A percentile compares a stretch with the other conserved stretches of the same genome.
These are phyloP conservation scores for Pristionchus maxplancki DNA, from an alignment of 2,888 invertebrate genomes.

Conservation along the genomic window DNA sequence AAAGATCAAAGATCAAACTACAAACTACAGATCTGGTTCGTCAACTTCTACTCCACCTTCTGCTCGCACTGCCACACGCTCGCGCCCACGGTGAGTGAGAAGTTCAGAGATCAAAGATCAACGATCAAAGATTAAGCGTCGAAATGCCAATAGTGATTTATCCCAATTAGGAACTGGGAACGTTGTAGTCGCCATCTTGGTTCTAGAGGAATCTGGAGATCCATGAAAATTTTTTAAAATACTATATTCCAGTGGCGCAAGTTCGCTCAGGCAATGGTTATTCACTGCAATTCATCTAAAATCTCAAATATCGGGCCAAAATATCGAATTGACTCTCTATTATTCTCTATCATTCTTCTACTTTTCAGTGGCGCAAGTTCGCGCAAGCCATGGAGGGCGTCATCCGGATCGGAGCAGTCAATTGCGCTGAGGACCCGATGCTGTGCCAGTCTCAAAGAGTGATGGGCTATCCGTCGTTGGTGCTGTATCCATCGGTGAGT, in stretches of 20 bases:
- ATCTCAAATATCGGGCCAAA: too few relatives aligned
- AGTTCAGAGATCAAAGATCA: neutral
- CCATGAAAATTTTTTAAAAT: too few relatives aligned
- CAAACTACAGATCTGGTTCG: slow-evolving; percentile 86
- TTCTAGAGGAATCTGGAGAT: neutral
- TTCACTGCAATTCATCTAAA: too few relatives aligned
- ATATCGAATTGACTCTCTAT: too few relatives aligned
- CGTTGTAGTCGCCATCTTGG: neutral
- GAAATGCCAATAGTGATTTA: neutral
- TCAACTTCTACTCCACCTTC: slow-evolving; percentile 91
- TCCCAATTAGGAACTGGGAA: neutral
- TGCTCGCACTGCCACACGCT: slow-evolving; percentile 90
- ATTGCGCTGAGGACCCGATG: slow-evolving; percentile 89
- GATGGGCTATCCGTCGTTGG: slow-evolving; percentile 86
- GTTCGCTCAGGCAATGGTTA: slow-evolving; percentile 86
- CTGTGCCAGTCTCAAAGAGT: slow-evolving; percentile 87
- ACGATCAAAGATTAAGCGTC: neutral
- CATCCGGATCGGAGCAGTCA: slow-evolving; percentile 88
- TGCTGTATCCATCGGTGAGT: slow-evolving; percentile 83
- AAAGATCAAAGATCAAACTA: slow-evolving; percentile 2
- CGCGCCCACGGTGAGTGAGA: slow-evolving; percentile 83
- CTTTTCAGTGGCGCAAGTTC: slow-evolving; percentile 85
- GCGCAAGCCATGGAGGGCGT: slow-evolving; percentile 88
- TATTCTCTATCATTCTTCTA: too few relatives aligned
- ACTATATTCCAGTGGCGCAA: slow-evolving; percentile 84